A percentile compares a stretch with the other conserved stretches of the same genome.
These are phyloP conservation scores for Ifrita kowaldi DNA, from an alignment of 2,113 vertebrate species.

Conservation along the genomic window DNA sequence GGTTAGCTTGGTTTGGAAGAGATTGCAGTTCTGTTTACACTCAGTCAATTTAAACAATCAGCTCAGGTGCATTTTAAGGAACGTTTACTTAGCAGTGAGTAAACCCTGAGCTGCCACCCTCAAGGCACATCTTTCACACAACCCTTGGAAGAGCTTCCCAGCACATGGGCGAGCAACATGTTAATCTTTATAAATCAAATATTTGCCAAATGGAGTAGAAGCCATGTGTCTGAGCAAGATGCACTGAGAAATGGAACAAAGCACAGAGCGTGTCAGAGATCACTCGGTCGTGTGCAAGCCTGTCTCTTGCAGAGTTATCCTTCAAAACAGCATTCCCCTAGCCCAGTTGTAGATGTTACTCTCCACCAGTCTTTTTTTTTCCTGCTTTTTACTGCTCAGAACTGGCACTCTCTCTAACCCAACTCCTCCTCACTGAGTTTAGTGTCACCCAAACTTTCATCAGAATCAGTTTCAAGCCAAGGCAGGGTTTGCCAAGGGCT, in stretches of 20 bases:
- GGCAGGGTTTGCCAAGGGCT: background rate
- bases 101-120: constrained; percentile 1
- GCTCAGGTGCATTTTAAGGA: constrained; percentile 12
- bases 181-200: constrained; percentile 48
- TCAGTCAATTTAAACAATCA: constrained; percentile 41
- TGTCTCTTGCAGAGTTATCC: background rate
- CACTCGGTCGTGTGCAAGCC: background rate
- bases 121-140: constrained; percentile 37
- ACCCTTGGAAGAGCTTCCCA: constrained; percentile 21
- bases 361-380: background rate
- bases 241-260: background rate
- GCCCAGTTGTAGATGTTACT: background rate
- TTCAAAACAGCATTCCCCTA: background rate
- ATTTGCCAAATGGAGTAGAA: constrained; percentile 53
- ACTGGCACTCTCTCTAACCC: background rate
- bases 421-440: background rate
- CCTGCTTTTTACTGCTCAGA: background rate
- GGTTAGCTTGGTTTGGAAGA: background rate
- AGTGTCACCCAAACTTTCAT: background rate
- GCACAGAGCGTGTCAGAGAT: background rate
- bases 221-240: constrained; percentile 29
- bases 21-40: background rate
- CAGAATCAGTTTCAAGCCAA: background rate
- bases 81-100: background rate
- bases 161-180: constrained; percentile 20